phyloP scores from a whole-genome alignment of 30 jellyfish, hydroid and myxozoan species.

The Aurelia sp. region DNA sequence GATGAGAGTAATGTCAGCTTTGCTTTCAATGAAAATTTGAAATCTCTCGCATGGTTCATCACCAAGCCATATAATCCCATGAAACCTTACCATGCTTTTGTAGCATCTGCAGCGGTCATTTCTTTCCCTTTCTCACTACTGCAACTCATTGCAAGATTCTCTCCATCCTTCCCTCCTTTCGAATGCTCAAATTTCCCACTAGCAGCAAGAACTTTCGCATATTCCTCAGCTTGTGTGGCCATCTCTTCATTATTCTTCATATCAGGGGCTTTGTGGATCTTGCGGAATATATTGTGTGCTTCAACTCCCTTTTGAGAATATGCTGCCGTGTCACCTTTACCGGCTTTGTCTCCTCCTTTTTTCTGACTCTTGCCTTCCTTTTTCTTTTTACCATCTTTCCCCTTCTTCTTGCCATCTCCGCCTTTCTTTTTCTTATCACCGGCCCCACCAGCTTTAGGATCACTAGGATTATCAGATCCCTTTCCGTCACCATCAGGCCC shows the following conservation, averaged over 20 bases:
- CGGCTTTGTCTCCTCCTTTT: constrained; percentile 13
- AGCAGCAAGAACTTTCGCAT: constrained; percentile 83
- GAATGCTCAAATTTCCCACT: constrained; percentile 72
- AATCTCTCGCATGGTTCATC: no score
- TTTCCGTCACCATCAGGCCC: constrained; percentile 11
- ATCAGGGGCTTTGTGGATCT: constrained; percentile 60
- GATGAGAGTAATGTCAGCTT: no score
- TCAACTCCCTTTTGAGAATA: constrained; percentile 65
- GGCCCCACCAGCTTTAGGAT: constrained; percentile 5
- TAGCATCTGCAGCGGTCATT: constrained; percentile 94
- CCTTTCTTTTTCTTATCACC: neutral
- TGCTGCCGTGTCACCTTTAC: constrained; percentile 24
- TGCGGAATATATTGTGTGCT: constrained; percentile 77
- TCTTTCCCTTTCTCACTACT: constrained; percentile 65
- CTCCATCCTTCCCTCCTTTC: constrained; percentile 77
- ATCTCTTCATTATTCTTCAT: constrained; percentile 65
- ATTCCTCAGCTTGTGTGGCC: constrained; percentile 80
- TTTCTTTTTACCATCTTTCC: neutral
- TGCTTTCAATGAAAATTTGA: no score
- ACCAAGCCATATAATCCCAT: no score
- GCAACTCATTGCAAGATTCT: constrained; percentile 91
- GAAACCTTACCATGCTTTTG: constrained; percentile 73
- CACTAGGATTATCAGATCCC: neutral
- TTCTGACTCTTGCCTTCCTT: constrained; percentile 13
- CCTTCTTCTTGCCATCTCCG: neutral